A percentile compares a stretch with the other conserved stretches of the same genome.
phyloP scores from a whole-genome alignment of 2,888 invertebrate species.

The Polymixis flavicincta region DNA sequence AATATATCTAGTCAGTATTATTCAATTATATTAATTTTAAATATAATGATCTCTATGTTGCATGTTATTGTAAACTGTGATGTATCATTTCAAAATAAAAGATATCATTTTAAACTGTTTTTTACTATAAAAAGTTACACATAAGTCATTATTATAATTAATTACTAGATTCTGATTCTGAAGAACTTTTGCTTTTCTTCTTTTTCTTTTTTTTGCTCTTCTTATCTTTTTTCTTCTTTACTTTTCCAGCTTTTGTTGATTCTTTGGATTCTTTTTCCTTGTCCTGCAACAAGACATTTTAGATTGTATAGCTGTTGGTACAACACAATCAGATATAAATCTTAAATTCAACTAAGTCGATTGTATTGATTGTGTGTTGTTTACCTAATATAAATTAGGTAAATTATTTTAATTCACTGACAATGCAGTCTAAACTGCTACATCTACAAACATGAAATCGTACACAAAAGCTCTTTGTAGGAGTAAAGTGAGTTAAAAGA shows the following conservation, averaged over 20 bases:
- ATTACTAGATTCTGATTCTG: slow-evolving; percentile 73
- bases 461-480: neutral
- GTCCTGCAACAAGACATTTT: slow-evolving; percentile 68
- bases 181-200: slow-evolving; percentile 77
- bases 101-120: slow-evolving; percentile 6
- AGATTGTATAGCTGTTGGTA: neutral
- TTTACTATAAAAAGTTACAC: slow-evolving; percentile 25
- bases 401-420: neutral
- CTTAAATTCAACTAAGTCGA: too few species aligned
- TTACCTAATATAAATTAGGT: too few species aligned
- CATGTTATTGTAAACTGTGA: slow-evolving; percentile 45
- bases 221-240: slow-evolving; percentile 82
- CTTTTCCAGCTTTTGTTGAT: slow-evolving; percentile 68
- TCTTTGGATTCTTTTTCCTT: slow-evolving; percentile 76
- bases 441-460: neutral
- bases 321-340: too few species aligned
- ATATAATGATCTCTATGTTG: slow-evolving; percentile 53
- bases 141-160: slow-evolving; percentile 41
- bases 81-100: slow-evolving; percentile 50
- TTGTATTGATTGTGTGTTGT: too few species aligned
- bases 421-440: neutral
- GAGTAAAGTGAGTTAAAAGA: neutral
- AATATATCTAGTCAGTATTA: slow-evolving; percentile 51
- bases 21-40: slow-evolving; percentile 45
- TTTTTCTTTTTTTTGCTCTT: slow-evolving; percentile 86